Conservation (phyloP, 2,113 vertebrate species). For the Megaceryle torquata region DNA sequence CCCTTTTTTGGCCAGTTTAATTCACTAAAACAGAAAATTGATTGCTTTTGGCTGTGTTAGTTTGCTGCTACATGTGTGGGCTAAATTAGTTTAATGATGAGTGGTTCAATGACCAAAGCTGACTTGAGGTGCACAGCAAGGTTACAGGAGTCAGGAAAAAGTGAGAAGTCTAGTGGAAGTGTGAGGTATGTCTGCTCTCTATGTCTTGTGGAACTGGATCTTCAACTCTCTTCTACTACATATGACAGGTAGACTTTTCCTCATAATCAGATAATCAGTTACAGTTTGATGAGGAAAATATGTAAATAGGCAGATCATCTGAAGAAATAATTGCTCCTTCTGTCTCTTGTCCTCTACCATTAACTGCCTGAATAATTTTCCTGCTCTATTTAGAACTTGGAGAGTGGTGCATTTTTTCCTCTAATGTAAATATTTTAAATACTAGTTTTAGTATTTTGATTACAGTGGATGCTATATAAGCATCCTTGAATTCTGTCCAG, state of each 20-base stretch:
- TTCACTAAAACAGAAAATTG: not conserved
- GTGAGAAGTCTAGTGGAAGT: not conserved
- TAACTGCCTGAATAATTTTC: not conserved
- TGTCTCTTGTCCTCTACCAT: not conserved
- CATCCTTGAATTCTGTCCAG: not conserved
- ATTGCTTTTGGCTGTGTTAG: not conserved
- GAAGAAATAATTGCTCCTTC: not conserved
- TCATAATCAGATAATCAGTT: not conserved
- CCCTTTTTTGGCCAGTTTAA: not conserved
- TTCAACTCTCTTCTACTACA: not conserved
- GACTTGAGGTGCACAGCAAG: not conserved
- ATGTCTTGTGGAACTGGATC: not conserved
- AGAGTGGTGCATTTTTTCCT: not conserved
- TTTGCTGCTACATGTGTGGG: not conserved
- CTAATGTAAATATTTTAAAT: not conserved
- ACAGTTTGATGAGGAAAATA: not conserved
- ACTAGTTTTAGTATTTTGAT: not conserved
- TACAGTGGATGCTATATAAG: not conserved
- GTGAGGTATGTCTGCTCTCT: not conserved
- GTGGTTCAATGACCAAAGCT: not conserved
- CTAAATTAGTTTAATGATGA: not conserved
- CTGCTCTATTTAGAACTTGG: not conserved
- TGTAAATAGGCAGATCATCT: not conserved
- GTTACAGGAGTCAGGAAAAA: not conserved
- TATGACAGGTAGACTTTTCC: not conserved